These are phyloP conservation scores for Cygnus olor DNA, from an alignment of 2,797 vertebrate genomes.

Conservation along the genomic window DNA sequence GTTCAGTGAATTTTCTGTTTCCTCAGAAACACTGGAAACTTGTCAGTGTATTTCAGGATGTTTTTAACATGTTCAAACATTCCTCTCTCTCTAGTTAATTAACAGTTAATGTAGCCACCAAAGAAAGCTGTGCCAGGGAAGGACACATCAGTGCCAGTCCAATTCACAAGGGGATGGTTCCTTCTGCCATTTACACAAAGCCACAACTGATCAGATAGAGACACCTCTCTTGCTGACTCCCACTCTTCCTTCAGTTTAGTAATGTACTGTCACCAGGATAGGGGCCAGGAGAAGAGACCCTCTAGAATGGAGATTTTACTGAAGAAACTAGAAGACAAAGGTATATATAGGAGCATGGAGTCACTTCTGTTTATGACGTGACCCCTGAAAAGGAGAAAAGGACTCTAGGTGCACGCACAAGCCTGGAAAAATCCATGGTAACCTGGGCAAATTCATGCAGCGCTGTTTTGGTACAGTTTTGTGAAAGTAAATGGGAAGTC, in stretches of 20 bases:
- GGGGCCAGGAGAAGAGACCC: background rate
- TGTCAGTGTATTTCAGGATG: background rate
- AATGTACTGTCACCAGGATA: background rate
- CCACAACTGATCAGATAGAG: background rate
- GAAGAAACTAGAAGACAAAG: background rate
- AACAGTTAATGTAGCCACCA: background rate
- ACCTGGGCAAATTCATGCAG: background rate
- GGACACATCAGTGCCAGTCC: background rate
- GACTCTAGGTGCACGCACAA: background rate
- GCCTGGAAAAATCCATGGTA: background rate
- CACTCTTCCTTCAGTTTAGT: background rate
- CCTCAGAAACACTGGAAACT: background rate
- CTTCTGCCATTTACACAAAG: background rate
- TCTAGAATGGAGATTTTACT: background rate
- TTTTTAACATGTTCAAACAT: background rate
- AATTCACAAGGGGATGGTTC: background rate
- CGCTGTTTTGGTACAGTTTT: background rate
- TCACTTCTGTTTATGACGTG: background rate
- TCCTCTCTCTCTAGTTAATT: background rate
- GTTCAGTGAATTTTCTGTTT: background rate
- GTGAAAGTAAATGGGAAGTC: background rate
- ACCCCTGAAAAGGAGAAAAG: background rate
- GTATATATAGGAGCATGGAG: background rate
- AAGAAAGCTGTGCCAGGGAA: background rate
- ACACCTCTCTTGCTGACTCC: background rate